Evolutionary conservation across 2,888 invertebrate species (phyloP).

Genomic region (Villa cingulata): DNA sequence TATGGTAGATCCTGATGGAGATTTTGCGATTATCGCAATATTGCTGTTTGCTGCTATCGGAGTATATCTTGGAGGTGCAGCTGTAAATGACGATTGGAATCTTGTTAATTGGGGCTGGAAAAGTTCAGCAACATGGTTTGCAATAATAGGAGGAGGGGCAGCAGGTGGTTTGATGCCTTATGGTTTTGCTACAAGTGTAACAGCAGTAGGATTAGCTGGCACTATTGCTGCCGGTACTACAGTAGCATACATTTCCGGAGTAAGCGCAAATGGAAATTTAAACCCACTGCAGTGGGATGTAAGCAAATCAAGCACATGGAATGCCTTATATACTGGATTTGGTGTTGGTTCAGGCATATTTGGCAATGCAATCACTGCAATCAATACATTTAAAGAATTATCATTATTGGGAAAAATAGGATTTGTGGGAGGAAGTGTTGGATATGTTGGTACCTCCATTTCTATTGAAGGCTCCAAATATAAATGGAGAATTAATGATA

Average conservation of each 20-base stretch:
- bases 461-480: constrained; percentile 3
- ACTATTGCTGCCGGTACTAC: not conserved
- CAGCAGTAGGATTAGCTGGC: not conserved
- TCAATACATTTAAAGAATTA: not conserved
- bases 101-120: not conserved
- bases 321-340: constrained; percentile 5
- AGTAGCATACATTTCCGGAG: not conserved
- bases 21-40: not conserved
- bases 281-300: constrained; percentile 4
- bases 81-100: not conserved
- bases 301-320: constrained; percentile 1
- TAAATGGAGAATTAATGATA: constrained; percentile 4
- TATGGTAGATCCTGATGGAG: constrained; percentile 8
- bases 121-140: not conserved
- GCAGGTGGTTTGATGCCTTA: not conserved
- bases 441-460: not conserved
- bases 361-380: not conserved
- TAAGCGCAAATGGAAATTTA: not conserved
- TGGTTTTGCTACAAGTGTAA: not conserved
- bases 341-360: constrained; percentile 1
- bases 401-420: not conserved
- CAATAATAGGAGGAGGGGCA: not conserved
- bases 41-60: not conserved
- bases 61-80: constrained; percentile 7
- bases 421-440: not conserved